Base-by-base conservation (phyloP, 2,888 invertebrate genomes). In the Macrophya alboannulata region DNA sequence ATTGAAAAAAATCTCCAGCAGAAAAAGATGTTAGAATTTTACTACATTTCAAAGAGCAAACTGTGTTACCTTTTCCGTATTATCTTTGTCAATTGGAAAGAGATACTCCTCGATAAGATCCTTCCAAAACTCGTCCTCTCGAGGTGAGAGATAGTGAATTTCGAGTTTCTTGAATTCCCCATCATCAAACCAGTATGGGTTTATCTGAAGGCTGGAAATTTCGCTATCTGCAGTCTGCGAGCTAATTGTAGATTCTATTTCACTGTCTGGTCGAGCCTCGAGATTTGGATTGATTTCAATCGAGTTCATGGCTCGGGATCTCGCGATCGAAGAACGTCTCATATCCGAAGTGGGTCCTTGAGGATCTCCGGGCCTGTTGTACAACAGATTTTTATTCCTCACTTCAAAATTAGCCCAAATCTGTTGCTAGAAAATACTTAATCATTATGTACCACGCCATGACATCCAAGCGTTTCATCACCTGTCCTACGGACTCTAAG, bases 121-220 rank as follows among this genome's bases (percentile, higher is more conserved):
- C 85, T 95, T 95, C 97, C 98, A 98, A 94, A 98, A 98, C 31
- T 94, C 94, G 81, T 95, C 95, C 92, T 98, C 98, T 68, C 95
- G 94, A n/a, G 95, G 94, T 0, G 95, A 93, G 68, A 98, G 93
- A 89, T 95, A 96, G 62, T 96, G 96, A 2, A 96, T 94, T 77
- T 96, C 95, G 0, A 97, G 96, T 86, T 95, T 95, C 76, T 95
- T 95, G 15, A 98, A 92, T 43, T 95, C 94, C 43, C 95, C 95
- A 89, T 97, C 97, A 88, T 96, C 96, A 55, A 97, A 94, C 97
- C 97, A 97, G 87, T 93, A 94, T 0, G 96, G 96, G 88, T 95
- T 95, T 77, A 95, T 94, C 17, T 95, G 93, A 85, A 95, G 97
- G 90, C 98, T 95, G 84, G 95, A 94, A n/a, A 95, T 92, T 21